Evolutionary conservation across 1,140 invertebrate species (phyloP).

Genomic region (Sitobion miscanthi): DNA sequence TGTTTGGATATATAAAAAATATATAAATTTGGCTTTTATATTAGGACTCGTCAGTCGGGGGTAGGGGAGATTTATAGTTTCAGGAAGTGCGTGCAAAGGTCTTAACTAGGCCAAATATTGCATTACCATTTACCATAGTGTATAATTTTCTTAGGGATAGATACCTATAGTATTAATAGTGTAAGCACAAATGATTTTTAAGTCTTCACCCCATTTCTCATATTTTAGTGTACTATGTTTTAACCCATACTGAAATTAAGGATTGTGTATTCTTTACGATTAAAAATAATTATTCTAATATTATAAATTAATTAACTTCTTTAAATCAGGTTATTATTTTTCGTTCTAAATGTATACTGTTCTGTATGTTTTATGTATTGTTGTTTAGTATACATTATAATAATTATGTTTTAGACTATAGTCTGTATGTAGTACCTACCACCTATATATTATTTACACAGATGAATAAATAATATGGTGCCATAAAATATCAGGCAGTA

Average conservation of each 20-base stretch:
- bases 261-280: not conserved
- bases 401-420: not conserved
- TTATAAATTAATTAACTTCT: not conserved
- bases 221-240: not conserved
- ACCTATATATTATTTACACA: slow-evolving; percentile 27
- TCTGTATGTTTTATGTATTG: not conserved
- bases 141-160: not conserved
- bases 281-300: not conserved
- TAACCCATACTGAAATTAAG: not conserved
- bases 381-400: not conserved
- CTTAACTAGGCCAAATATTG: slow-evolving; percentile 13
- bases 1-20: not conserved
- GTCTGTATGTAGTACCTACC: not conserved
- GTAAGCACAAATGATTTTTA: not conserved
- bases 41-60: not conserved
- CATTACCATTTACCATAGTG: not conserved
- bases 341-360: not conserved
- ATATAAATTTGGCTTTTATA: not conserved
- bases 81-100: slow-evolving; percentile 29
- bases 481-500: not conserved
- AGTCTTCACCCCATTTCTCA: not conserved
- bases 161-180: not conserved
- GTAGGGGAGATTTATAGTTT: not conserved
- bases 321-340: not conserved
- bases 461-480: slow-evolving; percentile 24